These are phyloP conservation scores for Psammodynastes pulverulentus DNA, from an alignment of 2,113 vertebrate genomes.

Conservation along the genomic window DNA sequence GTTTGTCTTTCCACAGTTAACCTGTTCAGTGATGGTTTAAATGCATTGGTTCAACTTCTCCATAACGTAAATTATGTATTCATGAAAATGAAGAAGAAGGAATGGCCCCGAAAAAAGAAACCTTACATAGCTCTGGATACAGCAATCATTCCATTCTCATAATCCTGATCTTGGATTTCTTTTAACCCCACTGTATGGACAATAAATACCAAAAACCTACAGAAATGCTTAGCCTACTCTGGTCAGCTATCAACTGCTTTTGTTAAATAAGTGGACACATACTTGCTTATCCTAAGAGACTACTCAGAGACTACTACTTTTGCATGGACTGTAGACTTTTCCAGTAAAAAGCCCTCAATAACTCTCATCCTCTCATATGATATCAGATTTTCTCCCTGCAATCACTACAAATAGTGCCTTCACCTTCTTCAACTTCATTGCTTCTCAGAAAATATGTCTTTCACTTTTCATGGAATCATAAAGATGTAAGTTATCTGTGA, in stretches of 20 bases:
- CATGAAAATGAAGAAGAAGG: not conserved
- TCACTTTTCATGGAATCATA: not conserved
- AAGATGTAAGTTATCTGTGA: not conserved
- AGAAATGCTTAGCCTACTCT: not conserved
- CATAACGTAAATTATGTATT: not conserved
- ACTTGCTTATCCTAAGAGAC: not conserved
- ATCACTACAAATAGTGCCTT: not conserved
- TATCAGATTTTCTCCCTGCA: not conserved
- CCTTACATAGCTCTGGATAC: not conserved
- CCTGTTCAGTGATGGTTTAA: not conserved
- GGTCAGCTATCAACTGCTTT: not conserved
- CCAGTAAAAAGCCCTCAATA: not conserved
- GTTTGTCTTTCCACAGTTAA: slow-evolving; percentile 23
- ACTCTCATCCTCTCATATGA: not conserved
- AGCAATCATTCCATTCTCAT: not conserved
- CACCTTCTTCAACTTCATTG: not conserved
- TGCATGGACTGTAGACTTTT: not conserved
- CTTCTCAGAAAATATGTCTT: not conserved
- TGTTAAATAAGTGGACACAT: not conserved
- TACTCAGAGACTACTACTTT: not conserved
- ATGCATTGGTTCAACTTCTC: not conserved
- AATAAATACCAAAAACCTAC: not conserved
- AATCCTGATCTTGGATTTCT: not conserved
- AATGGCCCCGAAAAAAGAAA: not conserved
- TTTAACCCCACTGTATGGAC: not conserved